Conservation (phyloP, 2,113 vertebrate genomes). For the Octodon degus region DNA sequence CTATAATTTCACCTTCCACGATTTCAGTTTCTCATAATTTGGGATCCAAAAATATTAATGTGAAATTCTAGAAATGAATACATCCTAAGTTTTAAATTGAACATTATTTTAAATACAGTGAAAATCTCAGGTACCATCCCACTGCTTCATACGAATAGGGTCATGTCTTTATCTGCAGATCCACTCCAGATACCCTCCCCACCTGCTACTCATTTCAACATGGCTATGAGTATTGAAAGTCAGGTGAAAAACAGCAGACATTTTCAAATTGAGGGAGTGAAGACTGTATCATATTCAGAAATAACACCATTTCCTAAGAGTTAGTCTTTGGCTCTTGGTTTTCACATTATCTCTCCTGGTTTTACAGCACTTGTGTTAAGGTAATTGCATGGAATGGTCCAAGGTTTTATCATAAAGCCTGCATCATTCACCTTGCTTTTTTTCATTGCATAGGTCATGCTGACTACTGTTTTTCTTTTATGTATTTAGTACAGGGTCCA, state of each 20-base stretch:
- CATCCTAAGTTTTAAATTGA: not conserved
- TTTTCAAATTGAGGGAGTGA: constrained; percentile 14
- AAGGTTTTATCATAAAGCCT: not conserved
- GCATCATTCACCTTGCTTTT: not conserved
- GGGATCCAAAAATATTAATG: not conserved
- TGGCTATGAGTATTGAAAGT: not conserved
- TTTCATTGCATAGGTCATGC: too few relatives aligned
- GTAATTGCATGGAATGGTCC: not conserved
- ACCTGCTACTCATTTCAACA: too few relatives aligned
- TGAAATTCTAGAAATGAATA: not conserved
- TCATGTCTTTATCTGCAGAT: not conserved
- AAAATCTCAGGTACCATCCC: not conserved
- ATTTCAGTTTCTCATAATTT: not conserved
- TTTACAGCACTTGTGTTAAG: not conserved
- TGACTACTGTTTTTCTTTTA: not conserved
- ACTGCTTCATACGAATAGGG: accelerated
- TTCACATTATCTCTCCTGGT: not conserved
- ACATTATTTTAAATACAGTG: not conserved
- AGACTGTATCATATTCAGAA: constrained; percentile 35
- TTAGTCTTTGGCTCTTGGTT: not conserved
- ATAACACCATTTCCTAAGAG: not conserved
- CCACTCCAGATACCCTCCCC: not conserved
- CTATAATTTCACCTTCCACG: not conserved
- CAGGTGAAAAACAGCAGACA: not conserved
- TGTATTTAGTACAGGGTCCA: too few relatives aligned